Percentiles rank a stretch among this genome's conserved stretches.
These are phyloP conservation scores for Sprattus sprattus DNA, from an alignment of 2,113 vertebrate species.

Conservation along the genomic window DNA sequence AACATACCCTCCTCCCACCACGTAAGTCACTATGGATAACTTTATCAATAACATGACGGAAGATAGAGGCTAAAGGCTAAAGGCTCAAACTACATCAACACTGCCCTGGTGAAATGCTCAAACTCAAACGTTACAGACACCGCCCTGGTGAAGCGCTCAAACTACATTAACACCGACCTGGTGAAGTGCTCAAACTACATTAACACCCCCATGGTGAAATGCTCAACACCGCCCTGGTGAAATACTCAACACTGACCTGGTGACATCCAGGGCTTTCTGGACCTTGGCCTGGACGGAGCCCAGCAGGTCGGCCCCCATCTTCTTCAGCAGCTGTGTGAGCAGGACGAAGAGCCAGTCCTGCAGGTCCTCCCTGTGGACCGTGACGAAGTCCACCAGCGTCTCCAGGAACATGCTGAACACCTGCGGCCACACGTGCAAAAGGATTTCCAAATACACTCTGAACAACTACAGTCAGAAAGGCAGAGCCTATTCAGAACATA, in stretches of 20 bases:
- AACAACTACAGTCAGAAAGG: background rate
- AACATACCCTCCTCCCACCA: too few species aligned
- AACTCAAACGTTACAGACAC: too few species aligned
- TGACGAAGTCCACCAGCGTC: slow-evolving; percentile 96
- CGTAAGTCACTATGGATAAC: too few species aligned
- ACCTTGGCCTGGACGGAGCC: slow-evolving; percentile 98
- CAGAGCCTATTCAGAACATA: too few species aligned
- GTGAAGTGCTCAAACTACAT: too few species aligned
- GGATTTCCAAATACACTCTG: too few species aligned
- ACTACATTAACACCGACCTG: background rate
- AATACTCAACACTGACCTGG: slow-evolving; percentile 74
- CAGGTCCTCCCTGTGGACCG: slow-evolving; percentile 93
- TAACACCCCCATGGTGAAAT: too few species aligned
- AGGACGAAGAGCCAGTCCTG: slow-evolving; percentile 99
- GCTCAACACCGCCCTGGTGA: too few species aligned
- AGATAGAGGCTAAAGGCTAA: background rate
- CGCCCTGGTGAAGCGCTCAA: too few species aligned
- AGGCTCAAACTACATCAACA: background rate
- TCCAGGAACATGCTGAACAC: slow-evolving; percentile 99
- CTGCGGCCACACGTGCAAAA: slow-evolving; percentile 59
- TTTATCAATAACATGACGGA: background rate
- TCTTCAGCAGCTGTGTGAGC: slow-evolving; percentile 95
- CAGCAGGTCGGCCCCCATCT: slow-evolving; percentile 96
- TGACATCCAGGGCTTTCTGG: slow-evolving; percentile 95
- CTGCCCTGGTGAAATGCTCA: too few species aligned